A percentile compares a stretch with the other conserved stretches of the same genome.
These are phyloP conservation scores for Lochmaea crataegi DNA, from an alignment of 2,888 invertebrate genomes.

Conservation along the genomic window DNA sequence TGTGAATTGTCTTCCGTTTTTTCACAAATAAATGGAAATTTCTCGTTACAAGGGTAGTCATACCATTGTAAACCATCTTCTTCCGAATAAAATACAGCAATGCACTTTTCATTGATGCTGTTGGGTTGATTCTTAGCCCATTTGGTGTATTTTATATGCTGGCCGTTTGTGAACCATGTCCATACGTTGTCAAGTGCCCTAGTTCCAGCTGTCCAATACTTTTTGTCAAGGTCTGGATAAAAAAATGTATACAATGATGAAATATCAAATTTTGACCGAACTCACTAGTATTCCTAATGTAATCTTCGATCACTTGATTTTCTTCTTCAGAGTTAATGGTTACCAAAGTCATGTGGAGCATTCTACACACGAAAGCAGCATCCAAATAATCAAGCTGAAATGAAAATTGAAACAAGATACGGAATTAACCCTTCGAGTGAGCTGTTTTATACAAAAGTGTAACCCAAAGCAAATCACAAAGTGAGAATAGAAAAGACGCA, in stretches of 20 bases:
- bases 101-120: slow-evolving; percentile 23
- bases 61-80: slow-evolving; percentile 30
- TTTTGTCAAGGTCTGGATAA: slow-evolving; percentile 23
- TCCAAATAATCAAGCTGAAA: slow-evolving; percentile 27
- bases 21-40: slow-evolving; percentile 30
- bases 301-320: slow-evolving; percentile 22
- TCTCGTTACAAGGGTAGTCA: slow-evolving; percentile 18
- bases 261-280: not conserved
- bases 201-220: slow-evolving; percentile 34
- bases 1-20: not conserved
- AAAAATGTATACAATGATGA: not conserved
- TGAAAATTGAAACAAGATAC: no score
- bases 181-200: slow-evolving; percentile 30
- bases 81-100: slow-evolving; percentile 9
- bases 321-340: slow-evolving; percentile 30
- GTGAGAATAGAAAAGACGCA: no score
- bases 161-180: slow-evolving; percentile 34
- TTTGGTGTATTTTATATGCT: slow-evolving; percentile 31
- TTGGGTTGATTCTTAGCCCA: slow-evolving; percentile 32
- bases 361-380: slow-evolving; percentile 29
- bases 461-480: no score
- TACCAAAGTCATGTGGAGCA: slow-evolving; percentile 25
- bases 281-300: slow-evolving; percentile 34
- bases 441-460: no score
- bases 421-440: no score